Base-by-base conservation (phyloP, 2,113 vertebrate species). In the Natator depressus region DNA sequence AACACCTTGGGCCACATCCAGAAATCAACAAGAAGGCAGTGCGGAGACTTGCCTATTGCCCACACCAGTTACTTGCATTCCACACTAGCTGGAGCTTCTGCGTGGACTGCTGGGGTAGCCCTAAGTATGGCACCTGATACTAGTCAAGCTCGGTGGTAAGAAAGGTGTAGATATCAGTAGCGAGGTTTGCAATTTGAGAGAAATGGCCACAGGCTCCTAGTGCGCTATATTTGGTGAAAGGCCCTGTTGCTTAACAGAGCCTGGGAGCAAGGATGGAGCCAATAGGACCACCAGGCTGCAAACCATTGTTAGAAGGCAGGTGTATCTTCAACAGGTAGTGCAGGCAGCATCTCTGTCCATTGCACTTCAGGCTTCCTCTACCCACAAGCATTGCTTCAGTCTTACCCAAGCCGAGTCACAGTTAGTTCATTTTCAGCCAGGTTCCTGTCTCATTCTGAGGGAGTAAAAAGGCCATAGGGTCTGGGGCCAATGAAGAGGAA, bases 1-100 rank as follows among this genome's bases (percentile, higher is more conserved):
- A 53, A 55, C 53, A 31, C 54, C 65, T 51, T 78, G 25, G 27
- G 35, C 19, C 35, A 47, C n/a, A 38, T 31, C 31, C 88, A 76
- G 69, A 69, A 83, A 25, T 19, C 20, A 50, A 51, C 84, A 46
- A 2, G 8, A 92, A 29, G 25, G 35, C 55, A 35, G 1, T 80
- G 35, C 0, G 24, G 49, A 10, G 10, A 72, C 11, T 85, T 86
- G 69, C 6, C 29, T 53, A 13, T 81, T 0, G 0, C 11, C 82
- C 72, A 81, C 82, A n/a, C 55, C 1, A 1, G 19, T 76, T 80
- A 83, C 12, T 55, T 80, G 42, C 83, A 88, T 94, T 83, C 83
- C 50, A 69, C 35, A 2, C 25, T 31, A 59, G 80, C 84, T 49
- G 13, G 81, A 83, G 83, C 83, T 42, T 0, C 0, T 87, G 55